Evolutionary conservation across 2,797 vertebrate species (phyloP).

Genomic region (Tokudaia muenninki): DNA sequence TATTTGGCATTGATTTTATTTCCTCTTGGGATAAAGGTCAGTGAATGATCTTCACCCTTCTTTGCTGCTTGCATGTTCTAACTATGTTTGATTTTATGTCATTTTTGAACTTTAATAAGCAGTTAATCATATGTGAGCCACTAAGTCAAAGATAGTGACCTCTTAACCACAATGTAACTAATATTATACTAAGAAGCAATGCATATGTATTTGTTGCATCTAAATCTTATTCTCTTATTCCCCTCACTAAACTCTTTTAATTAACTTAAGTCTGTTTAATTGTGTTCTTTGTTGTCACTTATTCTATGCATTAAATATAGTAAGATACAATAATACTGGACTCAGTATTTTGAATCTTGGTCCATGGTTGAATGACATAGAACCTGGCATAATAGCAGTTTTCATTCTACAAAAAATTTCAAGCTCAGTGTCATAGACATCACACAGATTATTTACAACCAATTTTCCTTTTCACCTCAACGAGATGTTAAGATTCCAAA

Average conservation of each 20-base stretch:
- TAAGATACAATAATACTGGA: neutral
- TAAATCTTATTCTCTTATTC: neutral
- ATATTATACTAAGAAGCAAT: neutral
- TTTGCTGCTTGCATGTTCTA: neutral
- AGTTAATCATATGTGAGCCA: neutral
- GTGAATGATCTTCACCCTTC: neutral
- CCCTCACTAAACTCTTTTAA: neutral
- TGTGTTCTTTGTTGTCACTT: neutral
- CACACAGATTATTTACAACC: neutral
- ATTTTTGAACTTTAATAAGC: constrained; percentile 14
- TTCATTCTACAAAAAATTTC: neutral
- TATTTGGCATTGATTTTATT: neutral
- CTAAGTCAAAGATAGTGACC: neutral
- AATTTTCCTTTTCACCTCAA: neutral
- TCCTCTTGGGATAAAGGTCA: neutral
- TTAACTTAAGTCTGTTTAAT: neutral
- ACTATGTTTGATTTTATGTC: constrained; percentile 16
- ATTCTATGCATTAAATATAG: neutral
- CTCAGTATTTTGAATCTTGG: too few species aligned
- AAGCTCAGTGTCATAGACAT: neutral
- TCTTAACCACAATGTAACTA: neutral
- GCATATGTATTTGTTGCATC: neutral
- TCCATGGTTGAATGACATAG: neutral
- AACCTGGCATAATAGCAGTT: neutral
- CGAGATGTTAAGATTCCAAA: neutral